Evolutionary conservation across 2,113 vertebrate species (phyloP).

Genomic region (Cryptomyrus ogoouensis): DNA sequence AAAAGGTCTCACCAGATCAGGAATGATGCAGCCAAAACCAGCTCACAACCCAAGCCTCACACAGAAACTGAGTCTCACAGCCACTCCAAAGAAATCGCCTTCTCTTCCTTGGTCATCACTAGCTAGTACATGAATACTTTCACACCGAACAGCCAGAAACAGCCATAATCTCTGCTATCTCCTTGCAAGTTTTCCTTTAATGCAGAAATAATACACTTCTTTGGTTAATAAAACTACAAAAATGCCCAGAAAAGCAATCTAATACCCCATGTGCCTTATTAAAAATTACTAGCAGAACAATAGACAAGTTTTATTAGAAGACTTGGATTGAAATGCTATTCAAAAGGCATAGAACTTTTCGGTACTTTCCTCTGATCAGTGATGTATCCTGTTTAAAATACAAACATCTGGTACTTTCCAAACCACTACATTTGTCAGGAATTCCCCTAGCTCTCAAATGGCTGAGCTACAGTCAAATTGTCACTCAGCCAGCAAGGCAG

Average conservation of each 20-base stretch:
- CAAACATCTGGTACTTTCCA: slow-evolving; percentile 6
- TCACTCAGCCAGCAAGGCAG: background rate
- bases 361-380: background rate
- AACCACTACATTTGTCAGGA: background rate
- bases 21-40: background rate
- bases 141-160: background rate
- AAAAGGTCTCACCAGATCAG: background rate
- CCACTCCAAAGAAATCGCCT: background rate
- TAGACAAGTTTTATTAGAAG: background rate
- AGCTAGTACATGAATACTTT: background rate
- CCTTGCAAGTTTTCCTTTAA: background rate
- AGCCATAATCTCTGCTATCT: background rate
- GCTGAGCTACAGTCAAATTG: background rate
- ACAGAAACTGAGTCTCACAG: background rate
- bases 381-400: background rate
- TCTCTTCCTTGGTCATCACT: background rate
- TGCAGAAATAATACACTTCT: background rate
- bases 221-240: background rate
- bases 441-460: background rate
- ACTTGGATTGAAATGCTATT: background rate
- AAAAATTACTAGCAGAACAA: background rate
- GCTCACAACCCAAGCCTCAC: background rate
- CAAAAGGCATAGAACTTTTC: background rate
- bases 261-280: background rate
- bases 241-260: background rate